These are phyloP conservation scores for Taphrorychus bicolor DNA, from an alignment of 2,888 invertebrate species.

Conservation along the genomic window DNA sequence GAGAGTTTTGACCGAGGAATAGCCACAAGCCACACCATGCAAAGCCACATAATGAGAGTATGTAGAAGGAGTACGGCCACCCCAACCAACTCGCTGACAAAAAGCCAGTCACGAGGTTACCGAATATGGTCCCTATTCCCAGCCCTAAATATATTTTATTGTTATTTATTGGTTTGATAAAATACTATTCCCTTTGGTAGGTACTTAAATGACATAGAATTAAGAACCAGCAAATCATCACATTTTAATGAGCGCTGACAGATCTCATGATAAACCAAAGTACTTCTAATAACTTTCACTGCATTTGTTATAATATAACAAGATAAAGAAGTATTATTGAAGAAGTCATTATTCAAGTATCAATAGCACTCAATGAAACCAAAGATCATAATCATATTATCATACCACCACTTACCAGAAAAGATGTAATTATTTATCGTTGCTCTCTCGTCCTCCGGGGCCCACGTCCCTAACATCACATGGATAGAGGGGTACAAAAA, in stretches of 20 bases:
- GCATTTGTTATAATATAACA: too few species aligned
- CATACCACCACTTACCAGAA: constrained; percentile 60
- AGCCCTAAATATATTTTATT: background rate
- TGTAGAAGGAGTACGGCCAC: constrained; percentile 79
- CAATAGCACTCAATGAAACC: too few species aligned
- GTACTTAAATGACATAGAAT: background rate
- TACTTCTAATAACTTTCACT: too few species aligned
- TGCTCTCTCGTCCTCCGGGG: constrained; percentile 71
- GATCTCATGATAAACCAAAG: too few species aligned
- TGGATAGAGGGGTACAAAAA: constrained; percentile 74
- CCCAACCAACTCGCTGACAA: constrained; percentile 71
- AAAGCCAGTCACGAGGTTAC: constrained; percentile 76
- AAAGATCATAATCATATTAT: too few species aligned
- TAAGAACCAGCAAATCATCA: too few species aligned
- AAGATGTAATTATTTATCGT: constrained; percentile 72
- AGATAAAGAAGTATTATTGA: too few species aligned
- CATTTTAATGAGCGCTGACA: background rate
- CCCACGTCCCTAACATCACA: constrained; percentile 77
- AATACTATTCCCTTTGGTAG: too few species aligned
- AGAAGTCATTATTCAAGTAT: too few species aligned
- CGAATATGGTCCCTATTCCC: constrained; percentile 65
- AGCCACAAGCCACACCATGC: constrained; percentile 68
- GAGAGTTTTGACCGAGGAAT: constrained; percentile 69
- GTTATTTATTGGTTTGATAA: too few species aligned
- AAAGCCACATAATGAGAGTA: constrained; percentile 68